Percentiles rank a stretch among this genome's conserved stretches.
These are phyloP conservation scores for Slavum lentiscoides DNA, from an alignment of 2,888 invertebrate genomes.

Conservation along the genomic window DNA sequence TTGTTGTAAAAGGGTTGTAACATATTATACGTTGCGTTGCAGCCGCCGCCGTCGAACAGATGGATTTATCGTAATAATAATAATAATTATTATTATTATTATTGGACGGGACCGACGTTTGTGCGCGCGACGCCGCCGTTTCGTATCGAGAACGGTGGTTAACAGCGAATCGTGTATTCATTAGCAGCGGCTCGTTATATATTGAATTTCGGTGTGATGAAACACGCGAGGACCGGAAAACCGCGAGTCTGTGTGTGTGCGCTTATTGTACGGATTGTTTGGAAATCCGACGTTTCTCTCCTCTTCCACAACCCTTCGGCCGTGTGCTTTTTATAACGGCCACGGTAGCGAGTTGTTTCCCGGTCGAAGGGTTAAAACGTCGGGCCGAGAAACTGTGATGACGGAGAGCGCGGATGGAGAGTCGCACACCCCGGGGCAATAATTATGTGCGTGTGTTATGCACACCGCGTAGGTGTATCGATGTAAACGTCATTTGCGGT, in stretches of 20 bases:
- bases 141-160: neutral
- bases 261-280: neutral
- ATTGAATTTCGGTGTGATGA: neutral
- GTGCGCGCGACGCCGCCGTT: neutral
- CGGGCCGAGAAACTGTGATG: neutral
- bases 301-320: no score
- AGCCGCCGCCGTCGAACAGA: conserved; percentile 27
- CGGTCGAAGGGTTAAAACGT: no score
- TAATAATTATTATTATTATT: neutral
- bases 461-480: neutral
- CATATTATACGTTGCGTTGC: neutral
- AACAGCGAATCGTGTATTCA: conserved; percentile 30
- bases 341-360: neutral
- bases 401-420: no score
- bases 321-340: neutral
- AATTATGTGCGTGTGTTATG: no score
- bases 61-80: conserved; percentile 31
- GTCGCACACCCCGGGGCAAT: no score
- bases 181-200: conserved; percentile 19
- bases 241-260: neutral
- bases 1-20: conserved; percentile 18
- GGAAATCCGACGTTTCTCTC: neutral
- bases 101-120: neutral
- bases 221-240: neutral
- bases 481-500: neutral